These are phyloP conservation scores for Gnathonemus longibarbis DNA, from an alignment of 2,113 vertebrate genomes.

Conservation along the genomic window DNA sequence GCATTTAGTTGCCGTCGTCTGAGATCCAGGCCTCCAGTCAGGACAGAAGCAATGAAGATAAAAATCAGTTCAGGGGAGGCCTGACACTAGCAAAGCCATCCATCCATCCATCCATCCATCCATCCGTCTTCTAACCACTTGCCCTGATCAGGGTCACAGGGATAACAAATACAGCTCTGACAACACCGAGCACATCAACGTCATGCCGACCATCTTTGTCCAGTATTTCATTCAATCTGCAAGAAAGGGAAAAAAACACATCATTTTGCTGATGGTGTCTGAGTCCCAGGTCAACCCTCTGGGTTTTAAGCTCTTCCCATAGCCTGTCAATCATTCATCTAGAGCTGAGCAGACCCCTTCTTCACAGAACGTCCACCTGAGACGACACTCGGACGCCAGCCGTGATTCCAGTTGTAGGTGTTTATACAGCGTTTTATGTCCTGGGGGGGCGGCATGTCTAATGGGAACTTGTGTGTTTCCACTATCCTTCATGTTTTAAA, in stretches of 20 bases:
- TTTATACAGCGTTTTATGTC: background rate
- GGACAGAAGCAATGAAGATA: background rate
- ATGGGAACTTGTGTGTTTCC: background rate
- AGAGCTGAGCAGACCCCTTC: background rate
- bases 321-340: background rate
- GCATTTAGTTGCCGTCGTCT: background rate
- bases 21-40: background rate
- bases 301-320: background rate
- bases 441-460: background rate
- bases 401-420: background rate
- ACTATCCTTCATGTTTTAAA: background rate
- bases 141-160: background rate
- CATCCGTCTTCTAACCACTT: background rate
- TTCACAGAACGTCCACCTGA: background rate
- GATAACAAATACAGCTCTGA: background rate
- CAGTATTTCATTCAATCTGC: background rate
- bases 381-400: background rate
- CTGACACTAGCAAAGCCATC: background rate
- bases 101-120: background rate
- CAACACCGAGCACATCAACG: background rate
- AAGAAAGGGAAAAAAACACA: background rate
- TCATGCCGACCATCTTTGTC: background rate
- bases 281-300: background rate
- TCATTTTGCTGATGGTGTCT: background rate
- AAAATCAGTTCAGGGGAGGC: background rate